phyloP scores from a whole-genome alignment of 2,888 invertebrate species.

The Listrodromus nycthemerus region DNA sequence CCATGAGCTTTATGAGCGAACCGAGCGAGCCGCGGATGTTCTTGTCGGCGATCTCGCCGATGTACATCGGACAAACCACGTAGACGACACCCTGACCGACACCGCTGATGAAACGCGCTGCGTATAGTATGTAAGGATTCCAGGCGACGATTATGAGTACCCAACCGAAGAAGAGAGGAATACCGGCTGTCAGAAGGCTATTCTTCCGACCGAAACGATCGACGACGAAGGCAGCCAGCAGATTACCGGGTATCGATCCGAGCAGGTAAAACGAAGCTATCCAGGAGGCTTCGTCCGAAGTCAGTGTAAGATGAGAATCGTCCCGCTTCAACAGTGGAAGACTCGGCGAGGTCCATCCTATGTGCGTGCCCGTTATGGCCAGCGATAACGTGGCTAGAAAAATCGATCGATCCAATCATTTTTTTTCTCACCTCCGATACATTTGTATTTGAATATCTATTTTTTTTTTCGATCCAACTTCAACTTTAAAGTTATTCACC shows the following conservation, averaged over 20 bases:
- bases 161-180: conserved; percentile 87
- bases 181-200: conserved; percentile 85
- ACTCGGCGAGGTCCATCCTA: conserved; percentile 83
- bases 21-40: conserved; percentile 86
- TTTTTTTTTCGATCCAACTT: neutral
- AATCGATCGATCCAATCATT: neutral
- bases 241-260: conserved; percentile 87
- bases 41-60: conserved; percentile 88
- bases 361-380: conserved; percentile 80
- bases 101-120: conserved; percentile 87
- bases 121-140: conserved; percentile 86
- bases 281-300: conserved; percentile 82
- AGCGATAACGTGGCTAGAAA: conserved; percentile 79
- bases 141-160: conserved; percentile 87
- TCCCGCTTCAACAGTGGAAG: conserved; percentile 79
- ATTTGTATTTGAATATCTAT: neutral
- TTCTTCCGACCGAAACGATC: conserved; percentile 87
- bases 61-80: conserved; percentile 88
- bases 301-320: conserved; percentile 78
- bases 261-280: conserved; percentile 87
- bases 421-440: neutral
- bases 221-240: conserved; percentile 86
- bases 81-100: conserved; percentile 88
- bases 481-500: conserved; percentile 73
- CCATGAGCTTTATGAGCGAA: conserved; percentile 81